These are phyloP conservation scores for Parnassius mnemosyne DNA, from an alignment of 2,888 invertebrate genomes.

Conservation along the genomic window DNA sequence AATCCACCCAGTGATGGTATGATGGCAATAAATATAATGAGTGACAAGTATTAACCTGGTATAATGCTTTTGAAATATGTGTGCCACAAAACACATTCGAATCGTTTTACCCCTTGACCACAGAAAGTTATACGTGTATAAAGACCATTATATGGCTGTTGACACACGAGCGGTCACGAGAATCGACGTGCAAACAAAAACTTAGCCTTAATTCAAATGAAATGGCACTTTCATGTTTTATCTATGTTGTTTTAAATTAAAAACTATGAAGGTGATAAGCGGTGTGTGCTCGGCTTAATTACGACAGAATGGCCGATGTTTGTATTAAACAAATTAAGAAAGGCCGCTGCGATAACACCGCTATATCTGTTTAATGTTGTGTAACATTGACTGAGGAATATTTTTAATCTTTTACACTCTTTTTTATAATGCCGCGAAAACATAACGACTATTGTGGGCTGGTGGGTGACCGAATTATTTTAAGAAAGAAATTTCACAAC, in stretches of 20 bases:
- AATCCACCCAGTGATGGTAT: too few species aligned
- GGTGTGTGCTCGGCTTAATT: constrained; percentile 44
- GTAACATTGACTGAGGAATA: constrained; percentile 38
- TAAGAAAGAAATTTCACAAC: too few species aligned
- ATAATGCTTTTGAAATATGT: not conserved
- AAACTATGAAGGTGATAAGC: constrained; percentile 47
- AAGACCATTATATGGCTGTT: constrained; percentile 31
- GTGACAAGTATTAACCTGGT: too few species aligned
- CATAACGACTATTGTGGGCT: not conserved
- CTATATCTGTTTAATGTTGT: constrained; percentile 37
- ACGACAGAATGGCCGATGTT: constrained; percentile 52
- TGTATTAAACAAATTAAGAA: constrained; percentile 48
- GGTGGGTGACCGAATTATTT: constrained; percentile 2
- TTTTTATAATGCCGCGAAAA: constrained; percentile 22
- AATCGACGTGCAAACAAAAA: constrained; percentile 42
- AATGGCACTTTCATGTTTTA: constrained; percentile 43
- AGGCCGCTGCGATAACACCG: constrained; percentile 40
- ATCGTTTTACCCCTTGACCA: constrained; percentile 3
- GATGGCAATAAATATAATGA: too few species aligned
- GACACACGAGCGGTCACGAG: constrained; percentile 38
- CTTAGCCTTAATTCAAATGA: constrained; percentile 45
- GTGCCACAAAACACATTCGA: not conserved
- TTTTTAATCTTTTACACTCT: constrained; percentile 19
- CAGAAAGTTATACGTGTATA: constrained; percentile 10
- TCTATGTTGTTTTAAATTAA: constrained; percentile 57